Base-by-base conservation (phyloP, 2,888 invertebrate species). In the Lepeophtheirus nordmannii region DNA sequence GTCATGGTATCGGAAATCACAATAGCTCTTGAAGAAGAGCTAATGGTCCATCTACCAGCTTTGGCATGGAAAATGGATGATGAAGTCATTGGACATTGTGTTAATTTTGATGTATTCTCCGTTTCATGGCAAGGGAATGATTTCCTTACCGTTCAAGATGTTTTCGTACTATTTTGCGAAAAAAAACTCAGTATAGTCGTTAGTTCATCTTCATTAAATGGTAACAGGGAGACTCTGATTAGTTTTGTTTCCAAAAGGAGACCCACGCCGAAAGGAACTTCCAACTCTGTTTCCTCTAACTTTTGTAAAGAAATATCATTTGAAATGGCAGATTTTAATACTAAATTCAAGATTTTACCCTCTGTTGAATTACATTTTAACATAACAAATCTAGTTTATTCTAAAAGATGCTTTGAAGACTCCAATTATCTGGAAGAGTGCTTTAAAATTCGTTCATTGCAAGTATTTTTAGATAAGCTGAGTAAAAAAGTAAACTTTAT, bases 1-100 rank as follows among this genome's bases (percentile, higher is more conserved):
- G 53, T 46, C 8, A 46, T 46, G 53, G 53, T 46, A n/a, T 46
- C 53, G 53, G 53, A 46, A 17, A 46, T 46, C 17, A 46, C 53
- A 46, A 14, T 46, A n/a, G 53, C 53, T 46, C 53, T 46, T 14
- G 53, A 46, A 8, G 53, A 46, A 46, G 53, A 46, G 8, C 53
- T 46, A 5, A 46, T 5, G 8, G 17, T 46, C 2, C 53, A 46
- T 17, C 14, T 46, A 14, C 53, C 53, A 3, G 53, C 53, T 17
- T 17, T 46, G 14, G 53, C 53, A 17, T 46, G 53, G 53, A 46
- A 46, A 8, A 46, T 46, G 53, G 53, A 46, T 46, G 53, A 46
- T 17, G 53, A 46, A 46, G 53, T 46, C 53, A 46, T 46, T 46
- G 53, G 53, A 17, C 53, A 46, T 17, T 46, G 53, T 17, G 53